These are phyloP conservation scores for Tachystola acroxantha DNA, from an alignment of 2,888 invertebrate genomes.

Conservation along the genomic window DNA sequence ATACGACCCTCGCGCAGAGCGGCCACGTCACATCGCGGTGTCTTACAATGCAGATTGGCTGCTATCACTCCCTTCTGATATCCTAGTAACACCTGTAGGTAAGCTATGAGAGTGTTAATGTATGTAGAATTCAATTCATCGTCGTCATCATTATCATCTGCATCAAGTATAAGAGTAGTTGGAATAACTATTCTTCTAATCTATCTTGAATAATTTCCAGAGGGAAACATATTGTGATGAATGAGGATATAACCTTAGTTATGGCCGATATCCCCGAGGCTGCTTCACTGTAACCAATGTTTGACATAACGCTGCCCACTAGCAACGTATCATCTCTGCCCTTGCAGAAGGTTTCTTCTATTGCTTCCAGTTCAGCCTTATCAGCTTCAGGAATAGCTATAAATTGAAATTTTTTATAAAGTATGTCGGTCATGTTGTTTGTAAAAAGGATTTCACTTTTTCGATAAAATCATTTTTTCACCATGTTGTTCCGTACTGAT, in stretches of 20 bases:
- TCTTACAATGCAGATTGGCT: constrained; percentile 36
- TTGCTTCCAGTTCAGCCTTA: constrained; percentile 79
- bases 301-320: constrained; percentile 61
- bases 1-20: constrained; percentile 30
- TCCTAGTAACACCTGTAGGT: constrained; percentile 33
- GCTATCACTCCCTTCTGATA: constrained; percentile 38
- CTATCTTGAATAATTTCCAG: no score
- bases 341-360: constrained; percentile 73
- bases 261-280: constrained; percentile 66
- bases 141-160: no score
- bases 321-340: constrained; percentile 59
- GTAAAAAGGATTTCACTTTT: no score
- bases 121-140: not conserved
- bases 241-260: constrained; percentile 56
- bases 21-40: constrained; percentile 26
- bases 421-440: no score
- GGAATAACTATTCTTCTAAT: no score
- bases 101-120: not conserved
- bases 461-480: no score
- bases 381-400: constrained; percentile 77
- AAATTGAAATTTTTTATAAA: not conserved
- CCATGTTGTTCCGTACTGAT: no score
- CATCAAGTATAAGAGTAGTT: no score
- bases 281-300: constrained; percentile 50
- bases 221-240: no score